These are phyloP conservation scores for Micronisus gabar DNA, from an alignment of 2,113 vertebrate species.

Conservation along the genomic window DNA sequence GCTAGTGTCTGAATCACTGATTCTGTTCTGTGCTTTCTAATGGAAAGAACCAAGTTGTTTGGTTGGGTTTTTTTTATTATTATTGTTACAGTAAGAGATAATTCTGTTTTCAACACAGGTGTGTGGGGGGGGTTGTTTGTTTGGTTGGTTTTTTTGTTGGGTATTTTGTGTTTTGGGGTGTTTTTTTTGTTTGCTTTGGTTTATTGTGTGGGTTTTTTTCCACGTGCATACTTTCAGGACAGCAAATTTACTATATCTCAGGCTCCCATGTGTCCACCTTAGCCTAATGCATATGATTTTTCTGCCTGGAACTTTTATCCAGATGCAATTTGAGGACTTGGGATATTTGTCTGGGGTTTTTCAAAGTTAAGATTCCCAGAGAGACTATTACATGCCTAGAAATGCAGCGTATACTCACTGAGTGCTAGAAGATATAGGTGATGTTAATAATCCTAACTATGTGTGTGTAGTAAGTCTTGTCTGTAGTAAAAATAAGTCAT, in stretches of 20 bases:
- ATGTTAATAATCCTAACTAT: neutral
- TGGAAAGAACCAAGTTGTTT: neutral
- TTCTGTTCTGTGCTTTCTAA: neutral
- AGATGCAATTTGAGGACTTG: neutral
- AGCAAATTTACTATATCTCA: neutral
- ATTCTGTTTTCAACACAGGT: neutral
- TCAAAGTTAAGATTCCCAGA: neutral
- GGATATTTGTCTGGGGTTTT: neutral
- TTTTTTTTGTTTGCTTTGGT: neutral
- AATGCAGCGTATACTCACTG: neutral
- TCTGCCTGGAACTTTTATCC: neutral
- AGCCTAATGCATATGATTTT: neutral
- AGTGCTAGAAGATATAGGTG: neutral
- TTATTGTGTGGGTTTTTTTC: too few relatives aligned
- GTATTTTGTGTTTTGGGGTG: neutral
- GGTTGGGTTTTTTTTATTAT: neutral
- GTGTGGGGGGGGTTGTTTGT: neutral
- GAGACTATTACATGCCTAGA: neutral
- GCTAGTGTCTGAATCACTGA: neutral
- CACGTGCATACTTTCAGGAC: neutral
- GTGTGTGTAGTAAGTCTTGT: neutral
- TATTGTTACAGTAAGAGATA: neutral
- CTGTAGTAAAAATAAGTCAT: neutral
- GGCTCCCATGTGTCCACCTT: neutral
- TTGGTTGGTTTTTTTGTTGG: rapidly evolving